Percentiles rank a stretch among this genome's conserved stretches.
Conservation (phyloP, 2,797 vertebrate genomes). For the Spheniscus humboldti region DNA sequence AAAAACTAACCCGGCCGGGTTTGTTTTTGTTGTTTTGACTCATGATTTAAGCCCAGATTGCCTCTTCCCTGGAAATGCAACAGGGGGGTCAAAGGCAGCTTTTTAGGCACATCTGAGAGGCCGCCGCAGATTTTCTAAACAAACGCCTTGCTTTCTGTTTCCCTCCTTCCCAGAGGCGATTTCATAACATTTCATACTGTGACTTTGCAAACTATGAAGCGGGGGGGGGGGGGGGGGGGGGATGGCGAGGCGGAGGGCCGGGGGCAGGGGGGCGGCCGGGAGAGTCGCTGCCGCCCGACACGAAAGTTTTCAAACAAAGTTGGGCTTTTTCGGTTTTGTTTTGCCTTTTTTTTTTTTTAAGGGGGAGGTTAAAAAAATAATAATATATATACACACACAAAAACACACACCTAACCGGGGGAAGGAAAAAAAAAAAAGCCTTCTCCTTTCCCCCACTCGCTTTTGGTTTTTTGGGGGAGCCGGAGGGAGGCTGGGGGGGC, state of each 20-base stretch:
- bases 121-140: slow-evolving; percentile 27
- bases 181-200: slow-evolving; percentile 70
- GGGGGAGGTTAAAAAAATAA: not conserved
- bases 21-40: slow-evolving; percentile 11
- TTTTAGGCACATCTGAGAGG: slow-evolving; percentile 57
- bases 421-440: too few relatives aligned
- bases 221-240: not conserved
- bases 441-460: too few relatives aligned
- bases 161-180: slow-evolving; percentile 54
- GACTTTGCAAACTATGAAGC: slow-evolving; percentile 33
- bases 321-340: slow-evolving; percentile 22
- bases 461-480: not conserved
- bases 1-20: not conserved
- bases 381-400: not conserved
- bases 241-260: not conserved
- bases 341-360: not conserved
- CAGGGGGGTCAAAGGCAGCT: slow-evolving; percentile 48
- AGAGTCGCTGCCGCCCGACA: slow-evolving; percentile 57
- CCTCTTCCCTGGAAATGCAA: slow-evolving; percentile 61
- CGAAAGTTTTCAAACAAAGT: slow-evolving; percentile 64
- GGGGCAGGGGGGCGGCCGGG: not conserved
- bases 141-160: slow-evolving; percentile 42
- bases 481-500: not conserved
- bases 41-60: slow-evolving; percentile 16
- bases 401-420: not conserved